Evolutionary conservation across 2,888 invertebrate genomes (phyloP).

Genomic region (Diloba caeruleocephala): DNA sequence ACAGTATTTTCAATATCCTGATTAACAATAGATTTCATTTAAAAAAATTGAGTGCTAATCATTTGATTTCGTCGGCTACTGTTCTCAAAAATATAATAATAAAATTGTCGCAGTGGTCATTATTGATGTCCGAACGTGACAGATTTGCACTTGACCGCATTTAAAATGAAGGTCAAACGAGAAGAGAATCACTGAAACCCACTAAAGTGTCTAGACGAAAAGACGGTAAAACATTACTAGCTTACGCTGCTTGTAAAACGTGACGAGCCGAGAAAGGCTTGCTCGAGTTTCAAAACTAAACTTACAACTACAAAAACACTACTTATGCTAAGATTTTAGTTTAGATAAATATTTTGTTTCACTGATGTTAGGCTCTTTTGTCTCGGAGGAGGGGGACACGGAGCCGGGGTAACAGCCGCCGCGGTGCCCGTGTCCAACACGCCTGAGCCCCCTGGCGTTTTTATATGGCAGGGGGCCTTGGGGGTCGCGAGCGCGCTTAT

Average conservation of each 20-base stretch:
- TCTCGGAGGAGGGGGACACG: too few species aligned
- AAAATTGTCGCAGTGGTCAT: constrained; percentile 10
- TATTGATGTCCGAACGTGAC: constrained; percentile 25
- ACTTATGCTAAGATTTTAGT: constrained; percentile 6
- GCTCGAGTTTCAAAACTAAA: constrained; percentile 12
- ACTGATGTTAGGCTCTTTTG: too few species aligned
- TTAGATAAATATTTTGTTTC: too few species aligned
- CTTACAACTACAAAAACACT: neutral
- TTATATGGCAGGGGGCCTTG: too few species aligned
- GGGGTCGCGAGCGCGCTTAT: too few species aligned
- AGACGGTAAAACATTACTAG: constrained; percentile 35
- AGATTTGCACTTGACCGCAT: constrained; percentile 51
- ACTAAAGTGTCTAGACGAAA: constrained; percentile 36
- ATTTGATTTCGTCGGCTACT: constrained; percentile 1
- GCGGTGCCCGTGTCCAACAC: too few species aligned
- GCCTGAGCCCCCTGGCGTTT: too few species aligned
- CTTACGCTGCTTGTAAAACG: constrained; percentile 35
- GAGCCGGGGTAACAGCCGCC: too few species aligned
- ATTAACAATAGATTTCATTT: too few species aligned
- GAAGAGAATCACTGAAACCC: constrained; percentile 33
- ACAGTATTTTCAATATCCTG: too few species aligned
- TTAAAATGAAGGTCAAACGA: constrained; percentile 39
- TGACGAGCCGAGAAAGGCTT: constrained; percentile 13
- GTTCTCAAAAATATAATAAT: constrained; percentile 10
- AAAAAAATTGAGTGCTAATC: neutral